A percentile compares a stretch with the other conserved stretches of the same genome.
phyloP scores from a whole-genome alignment of 2,797 vertebrate genomes.

The Coreius guichenoti region DNA sequence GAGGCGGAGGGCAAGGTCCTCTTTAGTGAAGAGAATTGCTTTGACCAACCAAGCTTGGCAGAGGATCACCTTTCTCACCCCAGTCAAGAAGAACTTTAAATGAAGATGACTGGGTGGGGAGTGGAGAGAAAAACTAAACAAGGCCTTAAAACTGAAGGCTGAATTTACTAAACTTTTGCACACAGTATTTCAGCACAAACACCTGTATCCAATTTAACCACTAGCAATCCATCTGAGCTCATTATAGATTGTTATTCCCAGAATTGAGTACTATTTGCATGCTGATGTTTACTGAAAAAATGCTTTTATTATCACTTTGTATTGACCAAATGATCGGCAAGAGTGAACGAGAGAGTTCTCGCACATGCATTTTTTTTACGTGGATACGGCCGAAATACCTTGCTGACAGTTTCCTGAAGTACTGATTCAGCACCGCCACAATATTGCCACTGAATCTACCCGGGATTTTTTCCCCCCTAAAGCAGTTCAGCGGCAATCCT shows the following conservation, averaged over 20 bases:
- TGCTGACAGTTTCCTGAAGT: no score
- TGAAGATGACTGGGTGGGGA: conserved; percentile 60
- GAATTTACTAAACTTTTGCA: background rate
- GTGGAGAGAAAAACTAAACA: conserved; percentile 65
- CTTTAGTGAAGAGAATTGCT: conserved; percentile 67
- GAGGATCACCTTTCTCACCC: conserved; percentile 61
- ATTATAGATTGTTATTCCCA: background rate
- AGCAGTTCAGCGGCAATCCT: no score
- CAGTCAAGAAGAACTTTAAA: conserved; percentile 67
- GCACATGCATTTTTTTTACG: no score
- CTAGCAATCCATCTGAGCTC: background rate
- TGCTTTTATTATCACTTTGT: background rate
- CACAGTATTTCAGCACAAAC: background rate
- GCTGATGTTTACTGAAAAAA: background rate
- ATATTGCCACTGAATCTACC: no score
- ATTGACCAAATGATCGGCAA: background rate
- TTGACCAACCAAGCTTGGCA: conserved; percentile 65
- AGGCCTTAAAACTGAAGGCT: conserved; percentile 6
- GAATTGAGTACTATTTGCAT: background rate
- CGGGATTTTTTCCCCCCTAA: no score
- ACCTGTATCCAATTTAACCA: background rate
- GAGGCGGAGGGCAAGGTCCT: conserved; percentile 63
- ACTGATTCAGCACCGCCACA: no score
- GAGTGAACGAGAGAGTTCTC: background rate
- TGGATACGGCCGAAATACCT: no score